Evolutionary conservation across 2,113 vertebrate species (phyloP).

Genomic region (Accipiter virgatus): DNA sequence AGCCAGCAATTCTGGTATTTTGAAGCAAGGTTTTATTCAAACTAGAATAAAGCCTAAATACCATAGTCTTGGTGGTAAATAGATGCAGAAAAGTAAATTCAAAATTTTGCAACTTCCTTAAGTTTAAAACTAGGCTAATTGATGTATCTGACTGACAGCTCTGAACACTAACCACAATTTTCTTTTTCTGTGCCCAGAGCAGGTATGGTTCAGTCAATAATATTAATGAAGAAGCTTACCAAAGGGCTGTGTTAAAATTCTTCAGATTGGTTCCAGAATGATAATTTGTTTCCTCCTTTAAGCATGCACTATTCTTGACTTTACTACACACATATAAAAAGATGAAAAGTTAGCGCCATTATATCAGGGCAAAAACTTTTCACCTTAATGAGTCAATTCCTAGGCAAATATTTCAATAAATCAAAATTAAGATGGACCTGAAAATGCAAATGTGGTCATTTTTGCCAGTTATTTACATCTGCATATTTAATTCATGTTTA

Average conservation of each 20-base stretch:
- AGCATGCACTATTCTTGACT: neutral
- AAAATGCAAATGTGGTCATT: neutral
- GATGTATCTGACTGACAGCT: neutral
- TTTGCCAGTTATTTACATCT: neutral
- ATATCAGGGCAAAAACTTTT: neutral
- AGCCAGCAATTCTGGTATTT: neutral
- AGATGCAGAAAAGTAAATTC: neutral
- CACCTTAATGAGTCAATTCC: neutral
- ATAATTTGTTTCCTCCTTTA: neutral
- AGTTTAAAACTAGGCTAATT: neutral
- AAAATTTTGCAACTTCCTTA: neutral
- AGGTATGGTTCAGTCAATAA: neutral
- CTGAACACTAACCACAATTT: neutral
- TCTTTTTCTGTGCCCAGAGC: neutral
- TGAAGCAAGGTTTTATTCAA: neutral
- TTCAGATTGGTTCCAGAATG: neutral
- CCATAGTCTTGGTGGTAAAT: neutral
- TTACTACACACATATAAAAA: neutral
- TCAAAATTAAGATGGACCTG: neutral
- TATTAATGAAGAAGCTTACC: neutral
- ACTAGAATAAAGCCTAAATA: neutral
- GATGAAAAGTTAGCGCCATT: neutral
- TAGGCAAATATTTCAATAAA: neutral
- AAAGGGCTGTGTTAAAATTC: neutral
- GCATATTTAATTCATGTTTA: neutral